A percentile compares a stretch with the other conserved stretches of the same genome.
These are phyloP conservation scores for Allobates femoralis DNA, from an alignment of 2,797 vertebrate species.

Conservation along the genomic window DNA sequence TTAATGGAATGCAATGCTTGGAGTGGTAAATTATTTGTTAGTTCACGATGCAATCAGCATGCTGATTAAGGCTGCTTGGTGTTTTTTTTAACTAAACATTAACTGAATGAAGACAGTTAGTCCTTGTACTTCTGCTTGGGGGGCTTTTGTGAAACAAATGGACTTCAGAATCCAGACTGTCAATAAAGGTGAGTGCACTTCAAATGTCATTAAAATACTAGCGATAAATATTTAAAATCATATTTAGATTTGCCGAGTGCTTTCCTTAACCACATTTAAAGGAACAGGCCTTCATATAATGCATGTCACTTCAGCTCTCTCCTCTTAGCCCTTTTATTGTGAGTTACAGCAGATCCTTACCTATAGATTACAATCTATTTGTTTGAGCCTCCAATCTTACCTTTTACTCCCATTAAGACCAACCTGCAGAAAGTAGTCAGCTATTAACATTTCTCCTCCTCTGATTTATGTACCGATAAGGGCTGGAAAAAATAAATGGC, in stretches of 20 bases:
- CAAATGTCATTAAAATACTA: conserved; percentile 79
- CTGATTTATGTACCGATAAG: conserved; percentile 61
- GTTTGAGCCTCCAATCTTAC: conserved; percentile 59
- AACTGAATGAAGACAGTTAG: conserved; percentile 76
- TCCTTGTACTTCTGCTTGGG: conserved; percentile 76
- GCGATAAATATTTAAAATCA: conserved; percentile 80
- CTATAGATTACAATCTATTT: conserved; percentile 67
- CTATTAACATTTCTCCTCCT: conserved; percentile 60
- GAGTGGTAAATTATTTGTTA: conserved; percentile 88
- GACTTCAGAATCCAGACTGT: conserved; percentile 75
- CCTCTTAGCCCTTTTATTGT: conserved; percentile 55
- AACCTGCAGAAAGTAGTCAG: conserved; percentile 61
- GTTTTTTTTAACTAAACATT: conserved; percentile 75
- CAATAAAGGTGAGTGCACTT: conserved; percentile 81
- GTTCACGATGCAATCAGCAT: conserved; percentile 84
- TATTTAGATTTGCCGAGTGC: conserved; percentile 73
- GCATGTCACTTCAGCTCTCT: conserved; percentile 65
- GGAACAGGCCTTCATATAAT: conserved; percentile 69
- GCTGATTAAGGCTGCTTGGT: conserved; percentile 81
- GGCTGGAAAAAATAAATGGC: conserved; percentile 52
- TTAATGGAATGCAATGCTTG: conserved; percentile 82
- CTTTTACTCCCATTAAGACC: conserved; percentile 59
- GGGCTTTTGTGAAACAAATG: conserved; percentile 76
- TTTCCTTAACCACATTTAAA: conserved; percentile 68
- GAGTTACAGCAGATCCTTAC: conserved; percentile 53